A percentile compares a stretch with the other conserved stretches of the same genome.
These are phyloP conservation scores for Steatornis caripensis DNA, from an alignment of 2,113 vertebrate species.

Conservation along the genomic window DNA sequence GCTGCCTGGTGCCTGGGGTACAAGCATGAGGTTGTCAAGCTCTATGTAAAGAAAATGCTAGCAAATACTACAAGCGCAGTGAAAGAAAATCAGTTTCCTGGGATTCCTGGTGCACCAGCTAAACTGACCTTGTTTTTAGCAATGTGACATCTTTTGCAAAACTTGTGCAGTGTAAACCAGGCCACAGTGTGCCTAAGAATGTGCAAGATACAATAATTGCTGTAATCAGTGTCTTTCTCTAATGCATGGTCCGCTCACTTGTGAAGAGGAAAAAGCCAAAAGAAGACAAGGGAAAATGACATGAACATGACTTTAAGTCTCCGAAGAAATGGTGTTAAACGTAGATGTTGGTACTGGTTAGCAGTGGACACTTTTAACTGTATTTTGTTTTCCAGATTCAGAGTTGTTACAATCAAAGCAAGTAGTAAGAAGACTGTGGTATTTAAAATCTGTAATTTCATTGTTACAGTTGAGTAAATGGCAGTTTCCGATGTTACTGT, in stretches of 20 bases:
- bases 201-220: background rate
- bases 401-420: background rate
- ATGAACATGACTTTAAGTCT: background rate
- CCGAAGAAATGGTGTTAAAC: background rate
- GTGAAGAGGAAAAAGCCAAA: background rate
- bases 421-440: background rate
- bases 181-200: background rate
- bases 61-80: background rate
- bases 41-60: background rate
- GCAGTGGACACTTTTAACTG: background rate
- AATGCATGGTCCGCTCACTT: background rate
- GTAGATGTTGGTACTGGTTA: background rate
- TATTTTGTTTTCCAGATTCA: background rate
- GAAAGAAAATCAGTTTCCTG: background rate
- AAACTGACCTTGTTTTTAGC: background rate
- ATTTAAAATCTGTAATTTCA: background rate
- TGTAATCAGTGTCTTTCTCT: background rate
- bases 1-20: background rate
- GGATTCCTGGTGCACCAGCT: background rate
- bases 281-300: background rate
- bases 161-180: background rate
- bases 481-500: background rate
- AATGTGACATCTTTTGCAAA: background rate
- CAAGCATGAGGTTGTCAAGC: background rate
- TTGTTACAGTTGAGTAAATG: background rate